Percentiles rank a stretch among this genome's conserved stretches.
phyloP scores from a whole-genome alignment of 2,888 invertebrate species.

The Plebejus argus region DNA sequence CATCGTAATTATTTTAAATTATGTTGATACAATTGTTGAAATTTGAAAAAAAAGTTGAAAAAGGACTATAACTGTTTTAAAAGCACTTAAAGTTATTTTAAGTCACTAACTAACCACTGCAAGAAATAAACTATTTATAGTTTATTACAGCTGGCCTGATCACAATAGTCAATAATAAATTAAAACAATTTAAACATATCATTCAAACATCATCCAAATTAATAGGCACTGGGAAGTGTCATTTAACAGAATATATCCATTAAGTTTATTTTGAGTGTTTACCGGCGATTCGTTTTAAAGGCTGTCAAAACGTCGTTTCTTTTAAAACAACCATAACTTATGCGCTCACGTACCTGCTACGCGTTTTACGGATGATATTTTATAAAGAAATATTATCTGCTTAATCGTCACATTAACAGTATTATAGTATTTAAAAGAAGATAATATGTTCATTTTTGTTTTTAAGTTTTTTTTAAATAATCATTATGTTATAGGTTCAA shows the following conservation, averaged over 20 bases:
- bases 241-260: constrained; percentile 11
- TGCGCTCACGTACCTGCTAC: neutral
- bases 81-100: too few species aligned
- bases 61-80: too few species aligned
- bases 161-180: neutral
- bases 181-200: constrained; percentile 1
- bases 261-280: constrained; percentile 3
- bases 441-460: neutral
- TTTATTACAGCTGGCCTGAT: neutral
- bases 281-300: neutral
- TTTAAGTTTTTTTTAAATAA: neutral
- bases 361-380: neutral
- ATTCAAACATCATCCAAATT: neutral
- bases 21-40: too few species aligned
- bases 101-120: neutral
- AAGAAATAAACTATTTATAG: neutral
- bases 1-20: too few species aligned
- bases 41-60: too few species aligned
- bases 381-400: neutral
- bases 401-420: neutral
- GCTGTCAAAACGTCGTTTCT: constrained; percentile 15
- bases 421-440: neutral
- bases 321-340: constrained; percentile 13
- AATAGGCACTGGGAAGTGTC: neutral
- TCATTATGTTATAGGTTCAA: too few species aligned